Conservation (phyloP, 2,113 vertebrate species). For the Verasper variegatus region DNA sequence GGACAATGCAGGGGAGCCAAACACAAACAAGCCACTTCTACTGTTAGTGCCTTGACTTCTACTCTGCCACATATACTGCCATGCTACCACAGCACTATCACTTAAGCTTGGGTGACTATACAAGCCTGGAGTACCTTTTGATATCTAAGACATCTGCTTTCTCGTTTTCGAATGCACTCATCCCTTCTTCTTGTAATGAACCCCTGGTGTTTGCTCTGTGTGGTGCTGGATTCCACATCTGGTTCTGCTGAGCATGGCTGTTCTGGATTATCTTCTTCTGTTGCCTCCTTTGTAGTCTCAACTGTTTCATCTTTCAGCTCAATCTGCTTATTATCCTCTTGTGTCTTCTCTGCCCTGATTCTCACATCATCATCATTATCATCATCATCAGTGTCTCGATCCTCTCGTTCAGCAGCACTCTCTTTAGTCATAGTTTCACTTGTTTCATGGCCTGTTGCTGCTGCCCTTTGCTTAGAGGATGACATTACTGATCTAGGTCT, state of each 20-base stretch:
- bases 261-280: constrained; percentile 20
- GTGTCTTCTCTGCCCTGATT: background rate
- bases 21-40: constrained; percentile 21
- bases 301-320: constrained; percentile 12
- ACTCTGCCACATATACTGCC: constrained; percentile 15
- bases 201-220: background rate
- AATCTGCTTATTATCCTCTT: constrained; percentile 12
- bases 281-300: background rate
- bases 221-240: constrained; percentile 26
- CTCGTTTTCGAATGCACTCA: constrained; percentile 3
- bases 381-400: background rate
- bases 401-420: background rate
- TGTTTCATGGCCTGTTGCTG: background rate
- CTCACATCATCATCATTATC: background rate
- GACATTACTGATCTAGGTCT: background rate
- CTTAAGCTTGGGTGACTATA: constrained; percentile 2
- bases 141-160: constrained; percentile 39
- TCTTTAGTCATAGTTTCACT: background rate
- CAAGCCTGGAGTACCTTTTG: constrained; percentile 72
- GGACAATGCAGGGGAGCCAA: background rate
- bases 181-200: background rate
- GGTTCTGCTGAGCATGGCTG: constrained; percentile 7
- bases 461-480: background rate
- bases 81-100: constrained; percentile 28
- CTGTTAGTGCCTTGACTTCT: background rate